A percentile compares a stretch with the other conserved stretches of the same genome.
These are phyloP conservation scores for Neocrepidodera transversa DNA, from an alignment of 2,888 invertebrate species.

Conservation along the genomic window DNA sequence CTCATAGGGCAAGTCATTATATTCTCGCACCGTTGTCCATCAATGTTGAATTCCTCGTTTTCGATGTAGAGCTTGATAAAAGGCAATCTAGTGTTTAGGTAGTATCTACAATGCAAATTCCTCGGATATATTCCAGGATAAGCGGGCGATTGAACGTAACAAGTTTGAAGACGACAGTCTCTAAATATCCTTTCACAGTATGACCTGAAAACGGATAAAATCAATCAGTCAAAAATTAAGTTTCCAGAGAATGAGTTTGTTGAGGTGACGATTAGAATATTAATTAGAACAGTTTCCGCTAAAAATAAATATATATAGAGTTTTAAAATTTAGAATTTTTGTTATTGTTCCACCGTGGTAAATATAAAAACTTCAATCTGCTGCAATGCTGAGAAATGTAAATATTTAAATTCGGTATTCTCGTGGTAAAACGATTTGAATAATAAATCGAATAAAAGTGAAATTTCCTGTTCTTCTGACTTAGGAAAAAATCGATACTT, in stretches of 20 bases:
- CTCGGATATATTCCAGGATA: conserved; percentile 92
- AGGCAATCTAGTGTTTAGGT: conserved; percentile 85
- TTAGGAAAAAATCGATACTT: conserved; percentile 21
- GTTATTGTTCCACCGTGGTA: background rate
- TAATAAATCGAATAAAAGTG: conserved; percentile 36
- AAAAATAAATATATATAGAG: background rate
- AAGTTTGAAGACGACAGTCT: conserved; percentile 88
- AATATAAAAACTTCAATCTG: conserved; percentile 26
- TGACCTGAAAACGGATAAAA: conserved; percentile 65
- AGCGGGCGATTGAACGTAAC: conserved; percentile 92
- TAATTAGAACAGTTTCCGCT: background rate
- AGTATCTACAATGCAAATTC: conserved; percentile 89
- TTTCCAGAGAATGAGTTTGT: conserved; percentile 1
- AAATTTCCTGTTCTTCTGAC: conserved; percentile 28
- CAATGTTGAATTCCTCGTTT: conserved; percentile 93
- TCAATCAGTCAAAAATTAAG: conserved; percentile 16
- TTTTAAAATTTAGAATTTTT: too few relatives aligned
- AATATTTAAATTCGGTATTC: conserved; percentile 40
- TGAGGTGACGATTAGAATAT: conserved; percentile 5
- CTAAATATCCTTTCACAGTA: conserved; percentile 89
- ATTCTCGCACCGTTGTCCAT: conserved; percentile 92
- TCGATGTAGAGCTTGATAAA: conserved; percentile 92
- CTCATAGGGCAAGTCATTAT: conserved; percentile 95
- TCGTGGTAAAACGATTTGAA: conserved; percentile 32
- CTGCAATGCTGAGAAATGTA: conserved; percentile 31